These are phyloP conservation scores for Bombus sibiricus DNA, from an alignment of 1,140 invertebrate genomes.

Conservation along the genomic window DNA sequence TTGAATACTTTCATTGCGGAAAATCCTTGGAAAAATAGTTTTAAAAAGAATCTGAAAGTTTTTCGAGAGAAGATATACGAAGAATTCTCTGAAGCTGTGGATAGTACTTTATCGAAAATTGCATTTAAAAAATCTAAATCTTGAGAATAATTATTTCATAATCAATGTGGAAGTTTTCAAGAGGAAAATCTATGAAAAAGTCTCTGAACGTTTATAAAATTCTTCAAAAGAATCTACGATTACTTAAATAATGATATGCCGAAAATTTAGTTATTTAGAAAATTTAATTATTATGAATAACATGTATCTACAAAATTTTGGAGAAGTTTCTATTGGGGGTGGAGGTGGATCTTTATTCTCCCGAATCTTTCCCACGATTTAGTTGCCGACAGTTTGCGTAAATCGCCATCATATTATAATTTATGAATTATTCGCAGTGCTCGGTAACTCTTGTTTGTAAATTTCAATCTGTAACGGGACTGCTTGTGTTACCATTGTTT, in stretches of 20 bases:
- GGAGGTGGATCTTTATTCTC: no score
- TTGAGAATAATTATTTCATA: neutral
- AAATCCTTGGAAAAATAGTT: no score
- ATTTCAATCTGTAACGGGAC: constrained; percentile 37
- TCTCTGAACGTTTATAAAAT: neutral
- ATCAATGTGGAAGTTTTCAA: no score
- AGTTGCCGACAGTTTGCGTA: neutral
- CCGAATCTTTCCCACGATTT: neutral
- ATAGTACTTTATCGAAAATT: no score
- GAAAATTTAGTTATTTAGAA: no score
- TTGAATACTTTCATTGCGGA: no score
- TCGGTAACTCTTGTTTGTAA: constrained; percentile 18
- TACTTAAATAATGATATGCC: rapidly evolving
- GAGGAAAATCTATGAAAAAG: neutral
- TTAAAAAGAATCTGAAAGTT: neutral
- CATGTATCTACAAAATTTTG: neutral
- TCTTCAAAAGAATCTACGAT: neutral
- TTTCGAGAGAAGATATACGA: neutral
- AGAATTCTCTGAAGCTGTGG: neutral
- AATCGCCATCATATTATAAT: constrained; percentile 1
- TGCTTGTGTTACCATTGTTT: constrained; percentile 8
- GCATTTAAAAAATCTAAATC: no score
- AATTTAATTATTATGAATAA: neutral
- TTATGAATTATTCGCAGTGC: constrained; percentile 10
- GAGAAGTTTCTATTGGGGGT: neutral